A percentile compares a stretch with the other conserved stretches of the same genome.
Evolutionary conservation across 2,113 vertebrate species (phyloP).

Genomic region (Rhombomys opimus): DNA sequence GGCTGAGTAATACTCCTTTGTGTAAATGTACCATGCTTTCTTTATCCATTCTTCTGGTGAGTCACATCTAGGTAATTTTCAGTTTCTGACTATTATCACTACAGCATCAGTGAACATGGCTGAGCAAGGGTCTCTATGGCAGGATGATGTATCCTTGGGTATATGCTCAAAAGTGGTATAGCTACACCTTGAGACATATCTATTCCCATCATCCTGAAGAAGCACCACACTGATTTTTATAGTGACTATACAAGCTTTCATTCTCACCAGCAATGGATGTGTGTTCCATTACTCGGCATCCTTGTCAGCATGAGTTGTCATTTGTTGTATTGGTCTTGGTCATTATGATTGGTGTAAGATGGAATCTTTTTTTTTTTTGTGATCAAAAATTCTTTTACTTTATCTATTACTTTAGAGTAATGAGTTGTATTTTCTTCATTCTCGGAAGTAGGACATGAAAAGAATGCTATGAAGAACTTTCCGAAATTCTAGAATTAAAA

Average conservation of each 20-base stretch:
- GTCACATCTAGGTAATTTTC: not conserved
- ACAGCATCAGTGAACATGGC: not conserved
- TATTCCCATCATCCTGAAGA: not conserved
- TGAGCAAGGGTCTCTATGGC: not conserved
- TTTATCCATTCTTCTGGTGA: not conserved
- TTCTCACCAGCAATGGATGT: not conserved
- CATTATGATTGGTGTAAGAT: not conserved
- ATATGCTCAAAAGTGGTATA: not conserved
- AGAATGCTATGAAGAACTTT: not conserved
- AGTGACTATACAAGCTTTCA: not conserved
- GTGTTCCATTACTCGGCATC: not conserved
- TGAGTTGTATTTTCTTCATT: not conserved
- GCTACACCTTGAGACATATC: not conserved
- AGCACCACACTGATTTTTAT: too few species aligned
- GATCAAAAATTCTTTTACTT: not conserved
- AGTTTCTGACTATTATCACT: not conserved
- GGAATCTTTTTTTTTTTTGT: too few species aligned
- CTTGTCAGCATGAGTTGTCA: not conserved
- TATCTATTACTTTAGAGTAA: not conserved
- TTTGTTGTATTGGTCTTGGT: not conserved
- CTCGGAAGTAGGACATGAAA: not conserved
- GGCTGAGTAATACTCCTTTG: not conserved
- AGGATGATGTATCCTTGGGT: not conserved
- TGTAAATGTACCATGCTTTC: not conserved
- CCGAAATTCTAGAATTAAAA: conserved; percentile 26